Conservation (phyloP, 2,888 invertebrate species). For the Drosophila sordidapex region DNA sequence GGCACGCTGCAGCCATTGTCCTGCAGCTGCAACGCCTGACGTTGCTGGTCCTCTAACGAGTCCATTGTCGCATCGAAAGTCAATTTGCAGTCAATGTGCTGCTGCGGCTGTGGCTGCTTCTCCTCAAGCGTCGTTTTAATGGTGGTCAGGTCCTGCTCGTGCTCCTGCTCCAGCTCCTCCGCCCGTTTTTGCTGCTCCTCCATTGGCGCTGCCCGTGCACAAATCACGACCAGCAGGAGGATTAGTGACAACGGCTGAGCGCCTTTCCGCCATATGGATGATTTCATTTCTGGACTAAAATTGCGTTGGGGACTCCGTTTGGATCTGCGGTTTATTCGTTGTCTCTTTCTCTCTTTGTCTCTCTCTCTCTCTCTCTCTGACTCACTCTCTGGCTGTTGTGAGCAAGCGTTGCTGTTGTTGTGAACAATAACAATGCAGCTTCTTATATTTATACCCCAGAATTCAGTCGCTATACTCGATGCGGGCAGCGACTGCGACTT, state of each 20-base stretch:
- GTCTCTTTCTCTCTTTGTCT: background rate
- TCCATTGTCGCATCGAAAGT: conserved; percentile 78
- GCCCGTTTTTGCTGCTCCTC: background rate
- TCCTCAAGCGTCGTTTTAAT: conserved; percentile 24
- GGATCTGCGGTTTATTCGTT: conserved; percentile 12
- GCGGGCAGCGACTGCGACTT: background rate
- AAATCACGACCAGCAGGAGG: conserved; percentile 55
- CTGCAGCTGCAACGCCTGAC: conserved; percentile 22
- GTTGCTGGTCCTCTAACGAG: conserved; percentile 66
- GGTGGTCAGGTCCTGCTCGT: conserved; percentile 10
- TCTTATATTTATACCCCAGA: conserved; percentile 67
- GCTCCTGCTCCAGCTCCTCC: background rate
- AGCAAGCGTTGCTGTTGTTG: conserved; percentile 20
- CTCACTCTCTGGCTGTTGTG: background rate
- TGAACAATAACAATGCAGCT: conserved; percentile 42
- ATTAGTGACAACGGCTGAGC: conserved; percentile 58
- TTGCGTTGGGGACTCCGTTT: conserved; percentile 40
- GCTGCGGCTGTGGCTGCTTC: conserved; percentile 5
- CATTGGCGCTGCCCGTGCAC: conserved; percentile 45
- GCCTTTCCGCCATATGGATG: conserved; percentile 48
- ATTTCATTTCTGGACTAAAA: conserved; percentile 59
- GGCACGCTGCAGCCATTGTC: conserved; percentile 49
- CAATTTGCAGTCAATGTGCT: conserved; percentile 74
- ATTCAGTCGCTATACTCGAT: conserved; percentile 3
- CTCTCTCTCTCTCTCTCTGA: background rate